Base-by-base conservation (phyloP, 2,888 invertebrate genomes). In the Colletes collaris region DNA sequence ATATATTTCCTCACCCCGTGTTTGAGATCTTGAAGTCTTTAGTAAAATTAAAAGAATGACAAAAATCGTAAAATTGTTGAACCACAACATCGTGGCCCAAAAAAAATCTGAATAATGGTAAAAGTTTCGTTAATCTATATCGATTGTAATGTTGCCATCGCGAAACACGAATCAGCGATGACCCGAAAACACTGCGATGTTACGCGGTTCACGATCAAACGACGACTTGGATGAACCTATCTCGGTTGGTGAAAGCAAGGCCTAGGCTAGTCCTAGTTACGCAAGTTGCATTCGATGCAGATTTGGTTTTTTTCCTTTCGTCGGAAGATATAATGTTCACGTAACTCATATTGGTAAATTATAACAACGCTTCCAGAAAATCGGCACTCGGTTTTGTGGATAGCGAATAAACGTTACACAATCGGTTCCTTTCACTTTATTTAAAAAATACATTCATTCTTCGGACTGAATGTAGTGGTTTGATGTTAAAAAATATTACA, bases 161-260 rank as follows among this genome's bases (percentile, higher is more conserved):
- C 75, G 80, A 71, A 56, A 66, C 44, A 58, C 52, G 65, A 76
- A 13, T 5, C 60, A 27, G 59, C 62, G 72, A 78, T 64, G 72
- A 76, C 55, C 63, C 76, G 76, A 72, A 69, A 76, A 77, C 50
- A 71, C 71, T 44, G 37, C 70, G 78, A 70, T 68, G 76, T 80
- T 76, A 52, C 74, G 64, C 73, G 68, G 75, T 77, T 82, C 84
- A 67, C 83, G 85, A 68, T 73, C 71, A 76, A 73, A 50, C 68
- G 74, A 52, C 65, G 75, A 80, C 81, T 81, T 79, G 58, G 66
- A 60, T 71, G 79, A 55, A 76, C 40, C 68, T 65, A 76, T 70
- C 55, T 63, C 44, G 72, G 69, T 68, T n/a, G 82, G 87, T 86
- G 86, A 87, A 87, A 87, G 86, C 85, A 86, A 87, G 83, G 79